Evolutionary conservation across 1,140 invertebrate genomes (phyloP).

Genomic region (Drosophila santomea): DNA sequence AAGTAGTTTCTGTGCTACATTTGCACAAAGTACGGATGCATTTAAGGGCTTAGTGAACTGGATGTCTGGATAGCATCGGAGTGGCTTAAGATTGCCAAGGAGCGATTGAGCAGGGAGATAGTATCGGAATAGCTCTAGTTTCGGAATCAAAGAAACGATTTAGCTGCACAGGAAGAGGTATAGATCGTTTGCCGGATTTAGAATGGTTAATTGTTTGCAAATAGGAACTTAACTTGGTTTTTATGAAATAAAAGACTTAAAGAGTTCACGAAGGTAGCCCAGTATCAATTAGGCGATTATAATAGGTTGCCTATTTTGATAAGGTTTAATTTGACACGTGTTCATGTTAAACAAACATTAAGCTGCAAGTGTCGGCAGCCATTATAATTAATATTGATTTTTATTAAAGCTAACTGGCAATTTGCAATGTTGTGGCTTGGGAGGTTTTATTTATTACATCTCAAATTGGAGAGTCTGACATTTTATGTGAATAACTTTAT

Average conservation of each 20-base stretch:
- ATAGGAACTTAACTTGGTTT: background rate
- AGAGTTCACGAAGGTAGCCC: background rate
- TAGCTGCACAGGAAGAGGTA: background rate
- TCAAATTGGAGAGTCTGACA: too few species aligned
- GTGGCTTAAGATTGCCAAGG: slow-evolving; percentile 5
- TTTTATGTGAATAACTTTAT: background rate
- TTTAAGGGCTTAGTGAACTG: slow-evolving; percentile 21
- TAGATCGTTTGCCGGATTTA: background rate
- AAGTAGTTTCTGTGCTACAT: slow-evolving; percentile 3
- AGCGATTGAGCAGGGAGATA: slow-evolving; percentile 7
- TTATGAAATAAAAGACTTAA: too few species aligned
- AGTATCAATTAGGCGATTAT: background rate
- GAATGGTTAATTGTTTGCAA: background rate
- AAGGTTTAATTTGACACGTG: background rate
- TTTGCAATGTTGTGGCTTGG: background rate
- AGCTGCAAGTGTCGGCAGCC: slow-evolving; percentile 1
- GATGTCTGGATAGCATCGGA: slow-evolving; percentile 17
- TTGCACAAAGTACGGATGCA: slow-evolving; percentile 12
- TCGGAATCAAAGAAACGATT: background rate
- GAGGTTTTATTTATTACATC: background rate
- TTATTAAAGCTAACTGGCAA: background rate
- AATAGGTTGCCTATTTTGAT: background rate
- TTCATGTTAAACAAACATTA: slow-evolving; percentile 9
- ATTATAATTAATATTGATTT: slow-evolving; percentile 10
- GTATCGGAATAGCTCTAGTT: background rate